Evolutionary conservation across 1,140 invertebrate species (phyloP).

Genomic region (Yoshiicerus persimilis): DNA sequence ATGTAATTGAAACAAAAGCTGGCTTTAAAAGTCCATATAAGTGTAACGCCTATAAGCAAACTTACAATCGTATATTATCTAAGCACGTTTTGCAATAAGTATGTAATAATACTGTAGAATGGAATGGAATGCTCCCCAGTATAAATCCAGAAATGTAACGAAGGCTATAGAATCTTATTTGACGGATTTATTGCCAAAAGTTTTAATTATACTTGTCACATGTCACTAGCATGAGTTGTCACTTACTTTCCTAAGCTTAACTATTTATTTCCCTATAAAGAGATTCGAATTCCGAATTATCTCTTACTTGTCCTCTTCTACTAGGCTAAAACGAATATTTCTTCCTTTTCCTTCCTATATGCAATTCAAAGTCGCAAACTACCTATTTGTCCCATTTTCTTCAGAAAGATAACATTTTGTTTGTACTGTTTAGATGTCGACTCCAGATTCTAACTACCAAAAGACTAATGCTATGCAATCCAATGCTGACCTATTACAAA

Average conservation of each 20-base stretch:
- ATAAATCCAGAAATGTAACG: background rate
- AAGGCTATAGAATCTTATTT: background rate
- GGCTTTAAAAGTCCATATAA: background rate
- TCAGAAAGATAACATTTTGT: background rate
- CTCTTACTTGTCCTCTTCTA: background rate
- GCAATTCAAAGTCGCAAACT: background rate
- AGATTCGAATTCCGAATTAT: background rate
- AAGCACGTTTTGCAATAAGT: too few species aligned
- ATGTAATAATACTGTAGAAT: too few species aligned
- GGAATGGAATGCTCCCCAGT: too few species aligned
- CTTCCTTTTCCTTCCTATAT: background rate
- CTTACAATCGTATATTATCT: too few species aligned
- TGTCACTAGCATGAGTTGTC: background rate
- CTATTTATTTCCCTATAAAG: background rate
- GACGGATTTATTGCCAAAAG: slow-evolving; percentile 15
- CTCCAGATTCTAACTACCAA: background rate
- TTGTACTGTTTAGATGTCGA: background rate
- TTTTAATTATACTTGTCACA: slow-evolving; percentile 23
- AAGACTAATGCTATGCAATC: background rate
- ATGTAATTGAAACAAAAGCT: background rate
- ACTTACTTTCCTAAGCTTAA: background rate
- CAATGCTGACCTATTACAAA: too few species aligned
- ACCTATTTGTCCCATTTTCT: background rate
- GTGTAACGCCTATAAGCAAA: too few species aligned
- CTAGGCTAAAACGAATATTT: too few species aligned